Base-by-base conservation (phyloP, 2,113 vertebrate genomes). In the Trogon surrucura region DNA sequence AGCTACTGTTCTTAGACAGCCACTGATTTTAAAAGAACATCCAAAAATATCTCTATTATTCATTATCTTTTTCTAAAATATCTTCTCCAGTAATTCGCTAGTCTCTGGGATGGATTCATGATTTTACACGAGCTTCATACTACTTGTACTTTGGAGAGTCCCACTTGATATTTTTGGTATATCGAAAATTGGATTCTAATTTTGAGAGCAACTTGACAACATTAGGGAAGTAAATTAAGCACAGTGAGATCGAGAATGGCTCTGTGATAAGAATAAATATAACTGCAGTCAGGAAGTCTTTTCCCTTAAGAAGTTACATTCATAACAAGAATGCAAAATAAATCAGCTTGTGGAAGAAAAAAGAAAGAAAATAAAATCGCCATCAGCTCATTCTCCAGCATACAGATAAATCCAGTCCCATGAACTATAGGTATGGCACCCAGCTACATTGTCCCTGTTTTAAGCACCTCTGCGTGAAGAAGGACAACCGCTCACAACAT, bases 41-140 rank as follows among this genome's bases (percentile, higher is more conserved):
- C 82, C 44, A 53, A 95, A 96, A 91, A 93, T 91, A 95, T 71
- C 47, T 77, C 47, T 74, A 67, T 85, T 80, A 89, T 88, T 89
- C 16, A 25, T 60, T 71, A 50, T 48, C 26, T 73, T 86, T 86
- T 78, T 61, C 70, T 91, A 50, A 86, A 88, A 87, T 38, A 26
- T 30, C 6, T 18, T 71, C 69, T 88, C 45, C 11, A 5, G 27
- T 47, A 93, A 19, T 79, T 93, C 50, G 38, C 30, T 57, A 10
- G 53, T 87, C 83, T 86, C 92, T 30, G 45, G 65, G 61, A 65
- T 17, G 41, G 86, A 41, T 41, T 41, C 41, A 13, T 8, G 5
- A 82, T 75, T 89, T 71, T 88, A 26, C 54, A 34, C 30, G 67
- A 47, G 18, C 69, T 83, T 92, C 88, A 86, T n/a, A 70, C 80